Evolutionary conservation across 2,888 invertebrate species (phyloP).

Genomic region (Cyclophora albipunctata): DNA sequence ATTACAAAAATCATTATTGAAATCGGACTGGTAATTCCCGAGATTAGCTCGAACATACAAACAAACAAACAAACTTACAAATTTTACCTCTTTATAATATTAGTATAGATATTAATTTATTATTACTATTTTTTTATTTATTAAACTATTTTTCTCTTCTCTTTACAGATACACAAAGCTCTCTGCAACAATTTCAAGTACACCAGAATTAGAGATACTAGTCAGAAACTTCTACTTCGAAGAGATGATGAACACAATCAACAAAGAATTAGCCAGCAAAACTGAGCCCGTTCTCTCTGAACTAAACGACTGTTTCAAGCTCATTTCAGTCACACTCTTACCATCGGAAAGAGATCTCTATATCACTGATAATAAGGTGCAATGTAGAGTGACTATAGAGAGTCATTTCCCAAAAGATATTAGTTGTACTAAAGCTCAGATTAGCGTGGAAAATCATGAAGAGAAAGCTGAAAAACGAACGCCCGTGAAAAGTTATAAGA

Average conservation of each 20-base stretch:
- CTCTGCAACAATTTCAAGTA: slow-evolving; percentile 86
- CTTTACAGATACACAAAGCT: slow-evolving; percentile 81
- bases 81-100: too few species aligned
- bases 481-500: slow-evolving; percentile 63
- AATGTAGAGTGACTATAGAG: slow-evolving; percentile 52
- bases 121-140: too few species aligned
- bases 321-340: slow-evolving; percentile 70
- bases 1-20: too few species aligned
- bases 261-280: slow-evolving; percentile 58
- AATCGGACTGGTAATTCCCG: too few species aligned
- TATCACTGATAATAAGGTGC: slow-evolving; percentile 60
- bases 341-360: slow-evolving; percentile 72
- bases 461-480: slow-evolving; percentile 45
- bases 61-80: too few species aligned
- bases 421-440: slow-evolving; percentile 75
- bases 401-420: slow-evolving; percentile 79
- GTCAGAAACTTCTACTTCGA: slow-evolving; percentile 86
- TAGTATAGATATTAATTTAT: too few species aligned
- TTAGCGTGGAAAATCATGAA: slow-evolving; percentile 78
- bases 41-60: too few species aligned
- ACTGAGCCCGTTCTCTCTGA: slow-evolving; percentile 68
- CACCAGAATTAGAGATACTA: slow-evolving; percentile 82
- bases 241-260: slow-evolving; percentile 84
- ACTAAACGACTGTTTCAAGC: slow-evolving; percentile 73
- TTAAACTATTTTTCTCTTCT: background rate